Base-by-base conservation (phyloP, 2,113 vertebrate species). In the Psittacus erithacus region DNA sequence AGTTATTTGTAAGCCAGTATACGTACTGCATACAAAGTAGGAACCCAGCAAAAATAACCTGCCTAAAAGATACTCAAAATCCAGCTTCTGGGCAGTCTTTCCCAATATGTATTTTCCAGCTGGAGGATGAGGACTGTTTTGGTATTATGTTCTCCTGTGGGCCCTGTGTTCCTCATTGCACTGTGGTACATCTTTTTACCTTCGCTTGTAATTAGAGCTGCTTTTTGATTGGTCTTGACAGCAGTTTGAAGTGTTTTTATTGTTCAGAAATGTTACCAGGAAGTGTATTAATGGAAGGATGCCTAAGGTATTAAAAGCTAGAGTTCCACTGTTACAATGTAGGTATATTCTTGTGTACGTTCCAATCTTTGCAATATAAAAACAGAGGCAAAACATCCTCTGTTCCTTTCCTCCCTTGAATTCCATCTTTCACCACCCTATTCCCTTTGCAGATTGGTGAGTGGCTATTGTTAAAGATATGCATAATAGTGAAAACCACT, bases 401-500 rank as follows among this genome's bases (percentile, higher is more conserved):
- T 24, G 28, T 70, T 91, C 76, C 88, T 84, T 74, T 52, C 88
- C 92, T 95, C 53, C 41, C 49, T 85, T 87, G 86, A 86, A 79
- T 91, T 87, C 81, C 69, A 67, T 93, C 70, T 88, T 77, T 79
- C 43, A 77, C 63, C 83, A 74, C 28, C 41, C 39, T 50, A 20
- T 76, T 93, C 44, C 80, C 86, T 89, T 91, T 73, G 65, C 91
- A 85, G 44, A 57, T 39, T 76, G 64, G 74, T 82, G 83, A 95
- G 88, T 4, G 50, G 85, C 68, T 78, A 65, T 70, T 88, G 83
- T 53, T 96, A 94, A 94, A 96, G 77, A 95, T 92, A 95, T 97
- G 96, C 93, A 95, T 94, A 94, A 95, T 82, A 89, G 62, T 95
- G 95, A 87, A 91, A 96, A 89, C 31, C 95, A 63, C 95, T 91